These are phyloP conservation scores for Epinephelus coioides DNA, from an alignment of 2,797 vertebrate species.

Conservation along the genomic window DNA sequence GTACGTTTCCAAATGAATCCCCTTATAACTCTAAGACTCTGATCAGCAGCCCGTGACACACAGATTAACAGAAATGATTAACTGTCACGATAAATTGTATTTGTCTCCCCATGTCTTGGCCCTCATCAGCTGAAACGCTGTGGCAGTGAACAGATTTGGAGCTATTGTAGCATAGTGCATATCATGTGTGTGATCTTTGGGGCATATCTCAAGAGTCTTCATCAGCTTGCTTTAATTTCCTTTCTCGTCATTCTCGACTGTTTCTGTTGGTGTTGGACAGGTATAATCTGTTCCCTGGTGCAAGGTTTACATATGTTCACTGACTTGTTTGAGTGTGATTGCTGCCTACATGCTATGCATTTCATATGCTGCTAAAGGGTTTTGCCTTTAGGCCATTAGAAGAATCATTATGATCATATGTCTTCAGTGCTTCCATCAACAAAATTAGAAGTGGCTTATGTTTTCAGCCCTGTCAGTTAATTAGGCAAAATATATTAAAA, in stretches of 20 bases:
- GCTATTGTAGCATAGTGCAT: slow-evolving; percentile 52
- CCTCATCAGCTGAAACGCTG: slow-evolving; percentile 46
- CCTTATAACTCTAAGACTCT: slow-evolving; percentile 61
- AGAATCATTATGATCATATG: neutral
- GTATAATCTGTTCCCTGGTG: slow-evolving; percentile 57
- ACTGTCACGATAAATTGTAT: slow-evolving; percentile 80
- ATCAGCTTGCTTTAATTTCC: slow-evolving; percentile 77
- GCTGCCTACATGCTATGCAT: neutral
- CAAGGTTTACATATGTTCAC: slow-evolving; percentile 40
- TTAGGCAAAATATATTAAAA: slow-evolving; percentile 15
- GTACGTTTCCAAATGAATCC: slow-evolving; percentile 77
- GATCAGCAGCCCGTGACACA: slow-evolving; percentile 74
- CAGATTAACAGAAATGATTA: slow-evolving; percentile 85
- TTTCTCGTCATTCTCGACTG: slow-evolving; percentile 53
- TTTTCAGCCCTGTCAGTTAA: neutral
- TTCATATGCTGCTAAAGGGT: neutral
- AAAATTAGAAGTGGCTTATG: slow-evolving; percentile 3
- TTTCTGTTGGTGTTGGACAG: slow-evolving; percentile 41
- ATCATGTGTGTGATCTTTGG: slow-evolving; percentile 63
- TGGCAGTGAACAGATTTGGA: slow-evolving; percentile 51
- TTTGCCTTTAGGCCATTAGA: neutral
- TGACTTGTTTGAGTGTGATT: slow-evolving; percentile 13
- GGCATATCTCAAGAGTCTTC: slow-evolving; percentile 63
- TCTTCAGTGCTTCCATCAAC: slow-evolving; percentile 1
- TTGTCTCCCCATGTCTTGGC: slow-evolving; percentile 64